Evolutionary conservation across 2,888 invertebrate genomes (phyloP), one percentile per base, ranked within the genome.

Genomic region (Carabus problematicus): DNA sequence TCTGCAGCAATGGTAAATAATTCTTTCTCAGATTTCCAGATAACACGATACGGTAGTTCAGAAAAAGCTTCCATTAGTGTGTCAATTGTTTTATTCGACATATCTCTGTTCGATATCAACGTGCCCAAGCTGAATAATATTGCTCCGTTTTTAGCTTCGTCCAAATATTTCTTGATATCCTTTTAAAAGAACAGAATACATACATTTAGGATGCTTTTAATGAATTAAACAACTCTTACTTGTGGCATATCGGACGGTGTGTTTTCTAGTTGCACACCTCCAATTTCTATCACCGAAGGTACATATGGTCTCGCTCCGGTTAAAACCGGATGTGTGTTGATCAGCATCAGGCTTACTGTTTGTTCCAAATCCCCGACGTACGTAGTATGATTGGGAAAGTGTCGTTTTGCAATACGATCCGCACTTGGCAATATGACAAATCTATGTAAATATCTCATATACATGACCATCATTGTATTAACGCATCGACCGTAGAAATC

Each of bases 21-120:
- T 14, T 84, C 81, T 0, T 84, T 83, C 72, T 89, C 88, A 87
- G 87, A 89, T 79, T 89, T 89, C 88, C 88, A 88, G 12, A 89
- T 74, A 0, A 89, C 84, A 1, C 83, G 85, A 71, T 88, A 86
- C 70, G 87, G 86, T 0, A 89, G 74, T 70, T 81, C 81, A 3
- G 83, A 79, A 58, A 89, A 85, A 4, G 84, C 84, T 61, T 85
- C 84, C 9, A 85, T 78, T 19, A 89, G 83, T 1, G 81, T 83
- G 29, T 82, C 76, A 40, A 82, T 78, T 71, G 83, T 84, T 1
- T 84, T 82, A 0, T 77, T 72, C 0, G 85, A 82, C 55, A 89
- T 76, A 72, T 86, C 82, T 9, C 82, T 79, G 70, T 84, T 84
- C 52, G 83, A 80, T 0, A 86, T 81, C 67, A 85, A 83, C 1